Evolutionary conservation across 2,113 vertebrate genomes (phyloP), one percentile per base, ranked within the genome.

Genomic region (Peromyscus polionotus): DNA sequence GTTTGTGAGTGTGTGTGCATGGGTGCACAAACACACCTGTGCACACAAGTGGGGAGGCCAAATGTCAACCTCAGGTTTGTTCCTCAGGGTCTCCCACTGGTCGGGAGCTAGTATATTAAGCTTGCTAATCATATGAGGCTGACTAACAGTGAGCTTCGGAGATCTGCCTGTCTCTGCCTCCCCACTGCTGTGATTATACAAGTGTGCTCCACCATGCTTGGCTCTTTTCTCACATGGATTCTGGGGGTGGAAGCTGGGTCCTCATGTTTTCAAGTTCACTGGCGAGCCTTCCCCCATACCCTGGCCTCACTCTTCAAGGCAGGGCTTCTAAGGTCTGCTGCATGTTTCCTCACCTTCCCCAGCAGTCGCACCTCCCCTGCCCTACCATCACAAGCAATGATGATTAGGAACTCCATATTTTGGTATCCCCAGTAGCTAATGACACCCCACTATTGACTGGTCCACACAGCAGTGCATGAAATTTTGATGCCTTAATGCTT

Each of bases 1-100:
- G 4, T 14, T 45, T 7, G 24, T 14, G 11, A 28, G 5, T 3
- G 22, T 2, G 11, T 24, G 39, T 13, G 39, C 28, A 2, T 54
- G 42, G 24, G 11, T 45, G 73, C 11, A 14, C 67, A 14, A 13
- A 9, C 11, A 24, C 73, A 75, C 11, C 31, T 57, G 17, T 36
- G 9, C 31, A 80, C 16, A 20, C 22, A 2, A 17, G 45, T 79
- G 48, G 10, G 31, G 51, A 36, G 77, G 77, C 17, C 51, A 36
- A 17, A 22, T 26, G 28, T 80, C 31, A 80, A 54, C 77, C 48
- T 54, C 33, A 9, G 8, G 31, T 54, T 11, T 57, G 28, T 36
- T 3, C 51, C 77, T 36, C 51, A 36, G 51, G 31, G 48, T 80
- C 31, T 80, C 17, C 51, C 11, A 57, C 51, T 2, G 31, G 17